Base-by-base conservation (phyloP, 2,888 invertebrate genomes). In the Steinernema hermaphroditum region DNA sequence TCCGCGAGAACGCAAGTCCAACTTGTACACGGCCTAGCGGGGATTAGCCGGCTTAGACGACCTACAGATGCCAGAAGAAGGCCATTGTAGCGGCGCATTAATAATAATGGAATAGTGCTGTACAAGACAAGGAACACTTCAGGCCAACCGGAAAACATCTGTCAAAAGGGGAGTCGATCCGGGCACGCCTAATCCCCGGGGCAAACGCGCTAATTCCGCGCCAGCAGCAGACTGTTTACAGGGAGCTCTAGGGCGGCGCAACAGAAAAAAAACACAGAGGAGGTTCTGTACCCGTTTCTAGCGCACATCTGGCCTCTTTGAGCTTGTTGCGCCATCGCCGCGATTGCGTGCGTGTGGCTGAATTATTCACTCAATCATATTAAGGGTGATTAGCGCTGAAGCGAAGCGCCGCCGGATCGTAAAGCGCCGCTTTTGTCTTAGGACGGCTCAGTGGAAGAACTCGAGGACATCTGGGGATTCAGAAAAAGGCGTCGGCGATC, bases 341-440 rank as follows among this genome's bases (percentile, higher is more conserved):
- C 62, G 62, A 62, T 62, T 62, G 62, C 62, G 62, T 62, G 62
- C 62, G 62, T 62, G 62, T 62, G 62, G 62, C 62, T 62, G 62
- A 62, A 62, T 62, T 62, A 62, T 62, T 62, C 62, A 62, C 62
- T 62, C 62, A 62, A 62, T 62, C 62, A 62, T 62, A 62, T 62
- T 62, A 62, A 62, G 62, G 32, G 62, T 62, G 62, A 62, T 62
- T 62, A 62, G 62, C 27, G 62, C 12, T 6, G 49, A 54, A 6
- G 62, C 62, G 29, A 16, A 37, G 12, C 37, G 37, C 6, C 4
- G 6, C 37, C 37, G 37, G 37, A 37, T 37, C 37, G 37, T 37
- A 37, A 37, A 37, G 37, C 37, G 37, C 37, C 37, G 37, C 37
- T 37, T 37, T 37, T 37, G 37, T 37, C 37, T 12, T 37, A 8